Percentiles rank a stretch among this genome's conserved stretches.
Conservation (phyloP, 1,140 invertebrate species). For the Drosophila sulfurigaster region DNA sequence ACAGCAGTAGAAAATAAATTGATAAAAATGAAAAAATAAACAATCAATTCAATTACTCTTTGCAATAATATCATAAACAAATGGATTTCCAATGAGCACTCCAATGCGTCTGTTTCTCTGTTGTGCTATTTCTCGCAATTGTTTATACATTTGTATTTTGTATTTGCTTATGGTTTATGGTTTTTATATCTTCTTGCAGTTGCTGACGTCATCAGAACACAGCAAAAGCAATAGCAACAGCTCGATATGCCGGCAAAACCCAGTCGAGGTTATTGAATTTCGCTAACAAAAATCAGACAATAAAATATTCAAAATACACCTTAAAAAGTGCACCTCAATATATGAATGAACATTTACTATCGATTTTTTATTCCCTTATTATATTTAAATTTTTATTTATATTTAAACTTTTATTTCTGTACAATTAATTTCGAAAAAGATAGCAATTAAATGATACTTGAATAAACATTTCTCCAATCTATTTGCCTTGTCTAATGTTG, state of each 20-base stretch:
- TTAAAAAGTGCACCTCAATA: no score
- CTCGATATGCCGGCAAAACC: conserved; percentile 20
- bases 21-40: conserved; percentile 25
- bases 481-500: background rate
- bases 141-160: conserved; percentile 62
- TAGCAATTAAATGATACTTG: background rate
- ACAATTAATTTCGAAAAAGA: background rate
- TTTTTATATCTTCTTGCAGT: conserved; percentile 29
- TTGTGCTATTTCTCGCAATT: conserved; percentile 33
- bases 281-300: conserved; percentile 3
- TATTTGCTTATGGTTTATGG: conserved; percentile 28
- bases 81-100: conserved; percentile 50
- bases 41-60: conserved; percentile 60
- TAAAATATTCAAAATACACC: no score
- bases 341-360: no score
- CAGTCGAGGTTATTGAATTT: conserved; percentile 67
- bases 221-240: conserved; percentile 7
- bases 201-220: conserved; percentile 69
- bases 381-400: background rate
- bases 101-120: conserved; percentile 32
- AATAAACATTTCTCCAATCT: background rate
- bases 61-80: conserved; percentile 70
- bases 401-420: background rate
- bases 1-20: conserved; percentile 10
- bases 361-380: no score